A percentile compares a stretch with the other conserved stretches of the same genome.
Conservation (phyloP, 2,113 vertebrate species). For the Halcyon senegalensis region DNA sequence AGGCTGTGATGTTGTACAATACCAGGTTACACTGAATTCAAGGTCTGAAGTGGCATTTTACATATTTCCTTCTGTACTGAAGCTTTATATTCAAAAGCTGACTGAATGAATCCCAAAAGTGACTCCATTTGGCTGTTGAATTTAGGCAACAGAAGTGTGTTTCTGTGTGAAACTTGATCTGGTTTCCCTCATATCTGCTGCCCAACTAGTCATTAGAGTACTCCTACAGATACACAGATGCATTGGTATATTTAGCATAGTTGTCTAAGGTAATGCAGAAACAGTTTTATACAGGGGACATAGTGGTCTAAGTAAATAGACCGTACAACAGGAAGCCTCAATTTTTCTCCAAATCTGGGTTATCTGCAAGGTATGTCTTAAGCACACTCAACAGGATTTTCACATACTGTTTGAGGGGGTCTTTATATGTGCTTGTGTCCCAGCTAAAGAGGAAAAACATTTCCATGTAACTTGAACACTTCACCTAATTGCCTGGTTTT, state of each 20-base stretch:
- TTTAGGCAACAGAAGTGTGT: background rate
- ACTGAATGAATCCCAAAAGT: background rate
- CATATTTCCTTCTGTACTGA: background rate
- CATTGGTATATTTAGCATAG: background rate
- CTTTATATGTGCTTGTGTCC: background rate
- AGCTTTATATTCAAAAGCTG: background rate
- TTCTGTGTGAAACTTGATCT: background rate
- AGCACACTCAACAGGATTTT: background rate
- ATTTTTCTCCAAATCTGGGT: background rate
- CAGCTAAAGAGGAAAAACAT: background rate
- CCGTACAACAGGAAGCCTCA: rapidly evolving
- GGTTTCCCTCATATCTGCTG: background rate
- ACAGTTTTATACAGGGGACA: background rate
- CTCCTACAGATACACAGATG: background rate
- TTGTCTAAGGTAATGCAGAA: background rate
- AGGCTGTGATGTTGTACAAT: background rate
- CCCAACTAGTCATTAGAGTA: background rate
- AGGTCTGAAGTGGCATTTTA: background rate
- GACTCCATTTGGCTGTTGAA: background rate
- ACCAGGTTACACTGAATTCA: background rate
- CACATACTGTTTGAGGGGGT: background rate
- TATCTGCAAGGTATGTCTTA: background rate
- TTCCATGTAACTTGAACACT: background rate
- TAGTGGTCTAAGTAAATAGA: background rate
- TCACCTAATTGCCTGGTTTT: background rate